These are phyloP conservation scores for Sebastes kiyomatsui DNA, from an alignment of 2,797 vertebrate genomes.

Conservation along the genomic window DNA sequence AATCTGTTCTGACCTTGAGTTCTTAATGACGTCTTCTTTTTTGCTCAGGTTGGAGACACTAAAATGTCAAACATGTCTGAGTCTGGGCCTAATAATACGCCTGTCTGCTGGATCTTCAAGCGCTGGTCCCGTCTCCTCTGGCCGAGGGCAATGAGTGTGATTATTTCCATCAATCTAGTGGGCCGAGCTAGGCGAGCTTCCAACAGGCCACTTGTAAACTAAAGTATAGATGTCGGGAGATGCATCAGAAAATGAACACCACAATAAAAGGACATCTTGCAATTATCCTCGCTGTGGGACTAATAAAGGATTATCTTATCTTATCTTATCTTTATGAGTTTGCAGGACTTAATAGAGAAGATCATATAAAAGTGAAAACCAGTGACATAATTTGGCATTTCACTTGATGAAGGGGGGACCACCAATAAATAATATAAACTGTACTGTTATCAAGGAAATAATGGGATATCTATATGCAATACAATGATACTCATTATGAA, in stretches of 20 bases:
- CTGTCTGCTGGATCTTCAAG: slow-evolving; percentile 38
- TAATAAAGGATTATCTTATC: background rate
- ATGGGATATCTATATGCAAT: background rate
- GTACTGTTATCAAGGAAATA: background rate
- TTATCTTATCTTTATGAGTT: background rate
- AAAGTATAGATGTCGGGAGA: background rate
- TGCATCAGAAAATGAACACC: background rate
- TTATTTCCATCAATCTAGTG: slow-evolving; percentile 17
- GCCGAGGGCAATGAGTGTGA: slow-evolving; percentile 5
- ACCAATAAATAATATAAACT: background rate
- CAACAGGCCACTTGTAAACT: background rate
- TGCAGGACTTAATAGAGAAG: background rate
- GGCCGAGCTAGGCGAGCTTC: background rate
- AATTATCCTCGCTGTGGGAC: background rate
- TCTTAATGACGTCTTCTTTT: slow-evolving; percentile 39
- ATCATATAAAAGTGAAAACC: background rate
- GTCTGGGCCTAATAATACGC: slow-evolving; percentile 29
- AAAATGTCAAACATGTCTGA: slow-evolving; percentile 51
- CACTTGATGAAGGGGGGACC: background rate
- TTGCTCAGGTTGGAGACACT: slow-evolving; percentile 18
- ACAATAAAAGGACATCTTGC: background rate
- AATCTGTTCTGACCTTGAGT: slow-evolving; percentile 50
- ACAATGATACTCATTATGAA: too few species aligned
- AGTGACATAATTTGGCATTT: background rate
- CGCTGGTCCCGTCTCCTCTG: slow-evolving; percentile 4